These are phyloP conservation scores for Yponomeuta sedellus DNA, from an alignment of 2,888 invertebrate genomes.

Conservation along the genomic window DNA sequence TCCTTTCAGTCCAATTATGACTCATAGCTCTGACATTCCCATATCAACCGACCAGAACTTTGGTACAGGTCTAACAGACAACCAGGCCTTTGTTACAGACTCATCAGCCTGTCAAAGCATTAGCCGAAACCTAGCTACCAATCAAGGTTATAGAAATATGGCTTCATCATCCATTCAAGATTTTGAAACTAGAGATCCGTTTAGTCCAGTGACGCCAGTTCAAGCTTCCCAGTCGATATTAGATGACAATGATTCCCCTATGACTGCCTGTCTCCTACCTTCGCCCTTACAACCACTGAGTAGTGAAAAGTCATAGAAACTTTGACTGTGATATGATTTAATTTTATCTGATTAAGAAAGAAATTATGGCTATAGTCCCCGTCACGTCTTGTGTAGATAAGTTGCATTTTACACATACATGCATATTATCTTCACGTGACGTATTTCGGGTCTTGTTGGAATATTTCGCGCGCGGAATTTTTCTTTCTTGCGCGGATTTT, in stretches of 20 bases:
- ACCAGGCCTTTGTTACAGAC: not conserved
- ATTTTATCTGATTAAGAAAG: too few relatives aligned
- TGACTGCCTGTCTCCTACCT: conserved; percentile 69
- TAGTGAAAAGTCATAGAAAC: conserved; percentile 29
- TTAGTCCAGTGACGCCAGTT: conserved; percentile 23
- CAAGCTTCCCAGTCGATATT: conserved; percentile 43
- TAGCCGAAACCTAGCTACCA: not conserved
- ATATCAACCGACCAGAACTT: conserved; percentile 2
- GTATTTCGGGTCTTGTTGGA: too few relatives aligned
- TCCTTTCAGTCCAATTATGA: conserved; percentile 16
- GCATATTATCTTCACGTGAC: too few relatives aligned
- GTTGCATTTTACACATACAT: too few relatives aligned
- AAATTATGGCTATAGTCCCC: too few relatives aligned
- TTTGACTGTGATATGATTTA: not conserved
- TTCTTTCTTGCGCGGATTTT: too few relatives aligned
- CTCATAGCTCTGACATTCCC: not conserved
- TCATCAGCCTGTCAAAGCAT: not conserved
- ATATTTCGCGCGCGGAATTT: too few relatives aligned
- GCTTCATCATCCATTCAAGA: not conserved
- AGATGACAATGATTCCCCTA: conserved; percentile 60
- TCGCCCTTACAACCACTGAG: conserved; percentile 76
- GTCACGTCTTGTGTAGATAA: too few relatives aligned
- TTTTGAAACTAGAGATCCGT: conserved; percentile 26
- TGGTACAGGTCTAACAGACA: not conserved
- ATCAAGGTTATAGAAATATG: not conserved